Base-by-base conservation (phyloP, 1,140 invertebrate species). In the Varroa destructor region DNA sequence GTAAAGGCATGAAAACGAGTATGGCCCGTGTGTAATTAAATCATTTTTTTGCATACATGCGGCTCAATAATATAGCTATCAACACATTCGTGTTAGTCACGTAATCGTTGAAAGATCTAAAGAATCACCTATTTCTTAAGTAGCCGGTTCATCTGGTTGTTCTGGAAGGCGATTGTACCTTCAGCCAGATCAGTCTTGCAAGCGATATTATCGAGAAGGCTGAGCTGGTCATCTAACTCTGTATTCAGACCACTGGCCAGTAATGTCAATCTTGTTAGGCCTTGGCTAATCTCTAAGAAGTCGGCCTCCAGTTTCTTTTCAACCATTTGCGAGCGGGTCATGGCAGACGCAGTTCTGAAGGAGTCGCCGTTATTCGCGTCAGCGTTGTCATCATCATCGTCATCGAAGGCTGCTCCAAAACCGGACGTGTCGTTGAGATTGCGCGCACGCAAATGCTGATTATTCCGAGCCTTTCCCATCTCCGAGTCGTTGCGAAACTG, bases 261-360 rank as follows among this genome's bases (percentile, higher is more conserved):
- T 10, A 43, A 12, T 37, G 54, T 71, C 42, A 71, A 8, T 14
- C 71, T 42, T 4, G 14, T 67, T 51, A 71, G 42, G 42, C 71
- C 71, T 1, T 42, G 43, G 40, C 71, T 56, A 51, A 71, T 42
- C 37, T 71, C 71, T 4, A 3, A 42, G 58, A 71, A 42, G 51
- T 71, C 58, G 40, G 54, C 2, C 10, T 43, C 51, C 54, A 71
- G 43, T 8, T 37, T 71, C 12, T 71, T 42, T 14, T 67, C 61
- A 46, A 67, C 61, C 61, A 67, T 67, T 2, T 67, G 40, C 12
- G 61, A 67, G 14, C 61, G 61, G 12, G 61, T 67, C 61, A 67
- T 67, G 2, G 37, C 40, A 43, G 12, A 37, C 14, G 40, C 46
- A 14, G 40, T 67, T 5, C 37, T 14, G 46, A 37, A 40, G 12